These are phyloP conservation scores for Sesamia inferens DNA, from an alignment of 2,888 invertebrate species.

Conservation along the genomic window DNA sequence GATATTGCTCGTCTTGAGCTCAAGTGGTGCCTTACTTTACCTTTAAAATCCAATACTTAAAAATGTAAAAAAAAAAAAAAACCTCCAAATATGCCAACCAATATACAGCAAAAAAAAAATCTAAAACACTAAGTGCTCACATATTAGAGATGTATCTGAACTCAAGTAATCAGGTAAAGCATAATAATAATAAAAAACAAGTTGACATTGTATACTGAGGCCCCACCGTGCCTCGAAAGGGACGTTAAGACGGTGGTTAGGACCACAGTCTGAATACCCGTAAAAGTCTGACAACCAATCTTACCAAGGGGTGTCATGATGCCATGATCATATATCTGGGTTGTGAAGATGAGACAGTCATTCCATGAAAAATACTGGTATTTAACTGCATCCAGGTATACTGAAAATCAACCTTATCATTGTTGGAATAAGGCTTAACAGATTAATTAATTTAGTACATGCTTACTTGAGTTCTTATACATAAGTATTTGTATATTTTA, in stretches of 20 bases:
- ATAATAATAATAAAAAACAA: not conserved
- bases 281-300: not conserved
- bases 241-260: not conserved
- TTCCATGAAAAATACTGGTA: not conserved
- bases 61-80: too few relatives aligned
- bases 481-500: constrained; percentile 7
- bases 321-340: not conserved
- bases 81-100: constrained; percentile 38
- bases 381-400: not conserved
- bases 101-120: constrained; percentile 12
- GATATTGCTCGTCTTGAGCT: not conserved
- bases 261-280: not conserved
- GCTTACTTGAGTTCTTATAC: constrained; percentile 40
- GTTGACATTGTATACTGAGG: not conserved
- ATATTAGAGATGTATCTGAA: constrained; percentile 36
- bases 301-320: not conserved
- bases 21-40: not conserved
- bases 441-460: not conserved
- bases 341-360: not conserved
- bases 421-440: not conserved
- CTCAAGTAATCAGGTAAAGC: constrained; percentile 21
- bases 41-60: not conserved
- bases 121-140: constrained; percentile 34
- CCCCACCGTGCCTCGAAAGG: not conserved
- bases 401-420: not conserved